These are phyloP conservation scores for Pelecanus crispus DNA, from an alignment of 2,113 vertebrate species.

Conservation along the genomic window DNA sequence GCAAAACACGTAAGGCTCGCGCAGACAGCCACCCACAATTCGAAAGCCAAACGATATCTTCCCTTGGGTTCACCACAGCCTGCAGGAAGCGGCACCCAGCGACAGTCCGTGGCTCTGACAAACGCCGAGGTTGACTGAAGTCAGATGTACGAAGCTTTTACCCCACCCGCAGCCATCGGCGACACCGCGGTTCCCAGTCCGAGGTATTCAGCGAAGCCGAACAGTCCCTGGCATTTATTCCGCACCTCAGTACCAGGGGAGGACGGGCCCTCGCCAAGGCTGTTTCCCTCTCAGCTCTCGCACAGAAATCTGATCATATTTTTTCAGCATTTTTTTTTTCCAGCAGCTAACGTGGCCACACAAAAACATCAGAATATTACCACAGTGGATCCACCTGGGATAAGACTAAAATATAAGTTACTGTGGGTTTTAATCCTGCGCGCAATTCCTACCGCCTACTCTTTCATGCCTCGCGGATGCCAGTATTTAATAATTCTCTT, in stretches of 20 bases:
- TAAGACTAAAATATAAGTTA: neutral
- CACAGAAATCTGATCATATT: neutral
- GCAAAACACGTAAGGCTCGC: rapidly evolving
- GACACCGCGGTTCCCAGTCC: neutral
- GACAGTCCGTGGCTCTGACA: neutral
- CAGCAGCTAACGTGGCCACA: neutral
- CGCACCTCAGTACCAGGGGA: neutral
- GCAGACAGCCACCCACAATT: rapidly evolving
- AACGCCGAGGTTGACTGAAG: rapidly evolving
- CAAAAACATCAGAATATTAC: neutral
- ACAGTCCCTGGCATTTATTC: neutral
- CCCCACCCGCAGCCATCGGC: neutral
- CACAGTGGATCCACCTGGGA: neutral
- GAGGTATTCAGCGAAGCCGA: neutral
- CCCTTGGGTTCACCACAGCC: neutral
- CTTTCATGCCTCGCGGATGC: neutral
- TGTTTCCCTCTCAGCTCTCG: neutral
- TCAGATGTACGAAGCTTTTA: neutral
- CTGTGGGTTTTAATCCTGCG: neutral
- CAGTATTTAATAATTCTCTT: neutral
- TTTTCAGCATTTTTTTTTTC: neutral
- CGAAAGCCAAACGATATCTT: neutral
- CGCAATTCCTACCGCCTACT: rapidly evolving
- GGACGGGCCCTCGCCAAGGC: rapidly evolving
- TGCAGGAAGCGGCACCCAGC: neutral